Conservation (phyloP, 30 jellyfish, hydroid and myxozoan genomes). For the Turritopsis dohrnii region DNA sequence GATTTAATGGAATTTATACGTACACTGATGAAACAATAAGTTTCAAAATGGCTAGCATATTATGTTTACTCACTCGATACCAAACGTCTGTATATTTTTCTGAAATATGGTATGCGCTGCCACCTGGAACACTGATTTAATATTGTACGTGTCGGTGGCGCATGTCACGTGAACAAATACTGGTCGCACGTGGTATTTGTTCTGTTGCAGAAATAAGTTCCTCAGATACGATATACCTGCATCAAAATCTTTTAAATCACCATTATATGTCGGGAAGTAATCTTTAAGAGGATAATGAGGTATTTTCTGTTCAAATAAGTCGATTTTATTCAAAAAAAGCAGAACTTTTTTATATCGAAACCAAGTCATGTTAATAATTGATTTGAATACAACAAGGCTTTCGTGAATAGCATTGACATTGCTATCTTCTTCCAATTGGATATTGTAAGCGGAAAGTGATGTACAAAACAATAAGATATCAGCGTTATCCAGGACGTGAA, state of each 20-base stretch:
- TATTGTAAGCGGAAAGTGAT: conserved; percentile 35
- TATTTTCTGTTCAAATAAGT: conserved; percentile 32
- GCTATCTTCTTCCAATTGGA: conserved; percentile 35
- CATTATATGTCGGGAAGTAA: conserved; percentile 31
- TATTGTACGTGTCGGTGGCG: conserved; percentile 52
- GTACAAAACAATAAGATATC: conserved; percentile 49
- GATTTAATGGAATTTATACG: too few relatives aligned
- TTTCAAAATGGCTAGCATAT: neutral
- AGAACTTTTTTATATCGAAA: conserved; percentile 29
- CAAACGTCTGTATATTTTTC: conserved; percentile 22
- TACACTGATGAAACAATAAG: too few relatives aligned
- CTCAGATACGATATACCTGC: conserved; percentile 29
- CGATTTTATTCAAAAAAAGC: conserved; percentile 43
- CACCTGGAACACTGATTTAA: conserved; percentile 24
- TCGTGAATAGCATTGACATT: conserved; percentile 37
- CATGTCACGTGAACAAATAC: conserved; percentile 42
- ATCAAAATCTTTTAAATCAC: conserved; percentile 13
- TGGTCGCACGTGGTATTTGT: conserved; percentile 29
- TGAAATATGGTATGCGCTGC: conserved; percentile 37
- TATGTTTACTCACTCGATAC: conserved; percentile 10
- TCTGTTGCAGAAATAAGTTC: conserved; percentile 24
- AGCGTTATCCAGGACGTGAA: conserved; percentile 45
- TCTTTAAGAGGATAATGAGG: conserved; percentile 6
- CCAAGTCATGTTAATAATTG: conserved; percentile 44
- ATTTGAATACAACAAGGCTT: conserved; percentile 47